These are phyloP conservation scores for Oriolus oriolus DNA, from an alignment of 2,113 vertebrate species.

Conservation along the genomic window DNA sequence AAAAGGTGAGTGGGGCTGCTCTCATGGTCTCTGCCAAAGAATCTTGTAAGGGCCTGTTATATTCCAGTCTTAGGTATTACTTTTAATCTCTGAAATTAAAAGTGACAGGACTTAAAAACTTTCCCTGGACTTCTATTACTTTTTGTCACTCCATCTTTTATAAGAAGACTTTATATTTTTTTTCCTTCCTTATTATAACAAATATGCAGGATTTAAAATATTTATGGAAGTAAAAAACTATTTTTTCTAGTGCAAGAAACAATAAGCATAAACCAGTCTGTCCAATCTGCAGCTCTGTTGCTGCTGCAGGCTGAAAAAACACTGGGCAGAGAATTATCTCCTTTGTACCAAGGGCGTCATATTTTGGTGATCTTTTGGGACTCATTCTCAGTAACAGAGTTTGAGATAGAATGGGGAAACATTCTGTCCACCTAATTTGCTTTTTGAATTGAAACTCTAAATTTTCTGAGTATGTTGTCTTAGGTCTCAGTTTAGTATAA, in stretches of 20 bases:
- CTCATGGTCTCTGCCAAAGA: background rate
- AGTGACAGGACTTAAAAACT: background rate
- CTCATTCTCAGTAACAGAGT: background rate
- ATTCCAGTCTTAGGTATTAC: background rate
- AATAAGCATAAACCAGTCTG: background rate
- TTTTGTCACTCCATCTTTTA: background rate
- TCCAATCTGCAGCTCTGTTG: background rate
- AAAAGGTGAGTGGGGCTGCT: background rate
- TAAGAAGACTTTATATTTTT: background rate
- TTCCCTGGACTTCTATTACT: background rate
- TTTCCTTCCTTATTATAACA: background rate
- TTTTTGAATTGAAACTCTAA: background rate
- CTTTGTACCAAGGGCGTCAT: background rate
- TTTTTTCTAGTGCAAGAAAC: background rate
- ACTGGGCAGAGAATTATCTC: background rate
- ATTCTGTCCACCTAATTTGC: background rate
- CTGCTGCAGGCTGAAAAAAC: background rate
- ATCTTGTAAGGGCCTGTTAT: background rate
- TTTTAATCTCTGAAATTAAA: background rate
- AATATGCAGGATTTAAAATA: background rate
- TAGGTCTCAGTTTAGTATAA: background rate
- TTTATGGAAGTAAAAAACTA: background rate
- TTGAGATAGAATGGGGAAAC: background rate
- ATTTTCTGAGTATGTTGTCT: background rate
- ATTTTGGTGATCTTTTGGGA: background rate